Evolutionary conservation across 2,113 vertebrate species (phyloP).

Genomic region (Himantopus leucocephalus): DNA sequence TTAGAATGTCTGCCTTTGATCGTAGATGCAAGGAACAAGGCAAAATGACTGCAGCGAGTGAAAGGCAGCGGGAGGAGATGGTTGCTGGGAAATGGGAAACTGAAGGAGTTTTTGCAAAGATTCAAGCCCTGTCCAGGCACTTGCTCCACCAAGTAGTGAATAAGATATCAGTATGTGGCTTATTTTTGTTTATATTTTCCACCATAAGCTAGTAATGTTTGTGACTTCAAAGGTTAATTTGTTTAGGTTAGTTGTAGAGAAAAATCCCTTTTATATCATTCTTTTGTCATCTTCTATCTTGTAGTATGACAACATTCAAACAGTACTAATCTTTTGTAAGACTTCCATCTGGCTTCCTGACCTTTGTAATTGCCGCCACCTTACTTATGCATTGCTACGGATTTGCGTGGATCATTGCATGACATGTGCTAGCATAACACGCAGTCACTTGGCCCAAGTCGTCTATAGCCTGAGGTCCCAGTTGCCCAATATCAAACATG

Average conservation of each 20-base stretch:
- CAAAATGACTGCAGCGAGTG: neutral
- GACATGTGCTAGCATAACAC: fast-evolving
- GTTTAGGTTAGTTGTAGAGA: neutral
- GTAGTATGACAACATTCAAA: neutral
- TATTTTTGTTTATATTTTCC: neutral
- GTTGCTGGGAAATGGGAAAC: neutral
- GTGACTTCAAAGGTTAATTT: neutral
- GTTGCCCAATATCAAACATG: neutral
- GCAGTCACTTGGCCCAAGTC: neutral
- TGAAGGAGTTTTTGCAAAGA: neutral
- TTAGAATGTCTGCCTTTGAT: slow-evolving; percentile 39
- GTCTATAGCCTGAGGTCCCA: neutral
- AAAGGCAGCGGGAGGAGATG: neutral
- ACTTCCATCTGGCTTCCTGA: neutral
- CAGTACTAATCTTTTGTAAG: neutral
- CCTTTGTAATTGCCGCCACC: neutral
- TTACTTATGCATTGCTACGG: neutral
- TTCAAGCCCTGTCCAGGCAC: neutral
- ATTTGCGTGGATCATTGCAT: neutral
- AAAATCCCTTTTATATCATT: neutral
- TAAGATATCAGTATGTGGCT: neutral
- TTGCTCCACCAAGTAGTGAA: neutral
- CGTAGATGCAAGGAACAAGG: neutral
- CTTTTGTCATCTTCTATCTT: neutral
- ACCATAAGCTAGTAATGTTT: neutral